These are phyloP conservation scores for Myrmecobius fasciatus DNA, from an alignment of 2,113 vertebrate species.

Conservation along the genomic window DNA sequence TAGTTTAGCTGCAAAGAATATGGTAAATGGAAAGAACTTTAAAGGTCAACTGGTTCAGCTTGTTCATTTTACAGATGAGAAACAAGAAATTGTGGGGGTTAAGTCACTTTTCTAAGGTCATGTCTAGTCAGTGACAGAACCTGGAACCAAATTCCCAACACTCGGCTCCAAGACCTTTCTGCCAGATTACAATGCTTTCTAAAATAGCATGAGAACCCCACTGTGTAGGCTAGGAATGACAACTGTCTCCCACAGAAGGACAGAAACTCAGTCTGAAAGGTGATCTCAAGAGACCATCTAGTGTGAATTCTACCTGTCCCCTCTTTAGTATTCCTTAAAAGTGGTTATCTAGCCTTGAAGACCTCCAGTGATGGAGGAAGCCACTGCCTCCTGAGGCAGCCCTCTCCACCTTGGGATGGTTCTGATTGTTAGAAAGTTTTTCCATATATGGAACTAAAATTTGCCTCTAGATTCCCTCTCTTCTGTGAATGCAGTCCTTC, in stretches of 20 bases:
- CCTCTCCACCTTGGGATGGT: background rate
- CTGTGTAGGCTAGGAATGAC: background rate
- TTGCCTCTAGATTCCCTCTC: background rate
- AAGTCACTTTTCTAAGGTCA: background rate
- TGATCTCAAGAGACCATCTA: background rate
- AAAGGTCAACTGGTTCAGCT: background rate
- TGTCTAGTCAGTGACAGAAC: background rate
- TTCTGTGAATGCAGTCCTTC: background rate
- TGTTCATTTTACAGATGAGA: background rate
- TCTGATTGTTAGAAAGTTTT: background rate
- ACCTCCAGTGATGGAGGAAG: background rate
- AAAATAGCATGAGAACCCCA: background rate
- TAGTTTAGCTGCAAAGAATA: background rate
- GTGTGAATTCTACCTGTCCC: background rate
- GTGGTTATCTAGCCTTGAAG: background rate
- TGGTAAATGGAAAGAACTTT: background rate
- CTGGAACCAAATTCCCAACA: background rate
- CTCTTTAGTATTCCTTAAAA: background rate
- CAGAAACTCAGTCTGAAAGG: background rate
- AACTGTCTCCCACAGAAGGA: background rate
- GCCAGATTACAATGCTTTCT: background rate
- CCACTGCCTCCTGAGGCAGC: background rate
- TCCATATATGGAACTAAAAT: background rate
- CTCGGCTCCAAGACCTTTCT: background rate
- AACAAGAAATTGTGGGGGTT: background rate